Evolutionary conservation across 1,140 invertebrate species (phyloP).

Genomic region (Magallana gigas): DNA sequence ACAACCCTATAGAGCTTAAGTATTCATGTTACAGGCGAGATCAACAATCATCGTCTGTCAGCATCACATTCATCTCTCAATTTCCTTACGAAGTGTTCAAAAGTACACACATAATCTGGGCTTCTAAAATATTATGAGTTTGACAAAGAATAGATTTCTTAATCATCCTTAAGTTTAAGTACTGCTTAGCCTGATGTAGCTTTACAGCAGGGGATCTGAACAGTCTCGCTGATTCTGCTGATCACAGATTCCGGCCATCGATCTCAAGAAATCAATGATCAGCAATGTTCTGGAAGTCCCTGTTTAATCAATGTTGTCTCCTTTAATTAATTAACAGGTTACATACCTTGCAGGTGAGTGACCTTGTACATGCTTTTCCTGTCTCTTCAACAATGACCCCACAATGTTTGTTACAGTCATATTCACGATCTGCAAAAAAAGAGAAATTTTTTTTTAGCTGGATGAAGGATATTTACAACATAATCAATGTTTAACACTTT

Average conservation of each 20-base stretch:
- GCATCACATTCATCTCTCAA: too few relatives aligned
- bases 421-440: conserved; percentile 82
- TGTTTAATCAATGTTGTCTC: background rate
- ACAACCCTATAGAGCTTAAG: too few relatives aligned
- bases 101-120: too few relatives aligned
- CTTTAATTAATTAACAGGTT: background rate
- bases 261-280: background rate
- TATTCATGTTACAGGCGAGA: too few relatives aligned
- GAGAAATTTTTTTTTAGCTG: background rate
- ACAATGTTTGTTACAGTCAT: conserved; percentile 90
- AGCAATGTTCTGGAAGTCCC: too few relatives aligned
- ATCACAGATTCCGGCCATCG: too few relatives aligned
- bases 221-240: background rate
- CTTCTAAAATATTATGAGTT: background rate
- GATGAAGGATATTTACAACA: too few relatives aligned
- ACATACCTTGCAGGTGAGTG: conserved; percentile 87
- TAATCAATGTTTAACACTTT: too few relatives aligned
- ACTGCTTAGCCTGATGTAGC: background rate
- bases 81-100: too few relatives aligned
- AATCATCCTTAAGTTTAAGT: background rate
- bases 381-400: conserved; percentile 86
- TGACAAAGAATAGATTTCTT: background rate
- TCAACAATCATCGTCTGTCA: too few relatives aligned
- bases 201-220: background rate
- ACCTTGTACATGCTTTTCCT: conserved; percentile 88